Evolutionary conservation across 2,888 invertebrate species (phyloP).

Genomic region (Lagria hirta): DNA sequence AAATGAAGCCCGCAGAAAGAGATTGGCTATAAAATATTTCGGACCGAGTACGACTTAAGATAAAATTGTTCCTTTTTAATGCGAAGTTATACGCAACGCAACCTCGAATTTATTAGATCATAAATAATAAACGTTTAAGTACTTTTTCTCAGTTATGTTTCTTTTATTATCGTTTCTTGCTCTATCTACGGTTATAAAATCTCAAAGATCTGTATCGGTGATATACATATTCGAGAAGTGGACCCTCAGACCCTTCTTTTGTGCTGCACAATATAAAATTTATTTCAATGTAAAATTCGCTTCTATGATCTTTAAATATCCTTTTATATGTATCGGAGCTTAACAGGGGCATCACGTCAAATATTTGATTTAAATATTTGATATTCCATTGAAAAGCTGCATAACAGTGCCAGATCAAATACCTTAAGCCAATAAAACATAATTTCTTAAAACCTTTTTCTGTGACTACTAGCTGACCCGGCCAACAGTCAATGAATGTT

Average conservation of each 20-base stretch:
- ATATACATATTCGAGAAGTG: conserved; percentile 18
- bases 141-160: conserved; percentile 18
- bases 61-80: conserved; percentile 23
- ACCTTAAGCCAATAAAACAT: no score
- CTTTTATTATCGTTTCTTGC: conserved; percentile 25
- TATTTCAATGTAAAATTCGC: conserved; percentile 16
- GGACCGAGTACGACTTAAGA: conserved; percentile 24
- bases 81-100: conserved; percentile 16
- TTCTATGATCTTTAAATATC: conserved; percentile 11
- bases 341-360: conserved; percentile 14
- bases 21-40: conserved; percentile 42
- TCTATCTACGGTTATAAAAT: conserved; percentile 13
- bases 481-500: no score
- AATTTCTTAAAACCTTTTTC: no score
- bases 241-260: conserved; percentile 8
- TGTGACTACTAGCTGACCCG: no score
- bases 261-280: conserved; percentile 13
- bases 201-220: conserved; percentile 14
- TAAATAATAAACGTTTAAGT: conserved; percentile 29
- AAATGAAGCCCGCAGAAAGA: conserved; percentile 41
- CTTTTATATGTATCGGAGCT: conserved; percentile 16
- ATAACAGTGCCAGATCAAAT: no score
- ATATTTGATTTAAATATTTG: no score
- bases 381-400: no score
- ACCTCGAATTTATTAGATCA: conserved; percentile 26